A percentile compares a stretch with the other conserved stretches of the same genome.
Conservation (phyloP, 2,113 vertebrate genomes). For the Camelus bactrianus region DNA sequence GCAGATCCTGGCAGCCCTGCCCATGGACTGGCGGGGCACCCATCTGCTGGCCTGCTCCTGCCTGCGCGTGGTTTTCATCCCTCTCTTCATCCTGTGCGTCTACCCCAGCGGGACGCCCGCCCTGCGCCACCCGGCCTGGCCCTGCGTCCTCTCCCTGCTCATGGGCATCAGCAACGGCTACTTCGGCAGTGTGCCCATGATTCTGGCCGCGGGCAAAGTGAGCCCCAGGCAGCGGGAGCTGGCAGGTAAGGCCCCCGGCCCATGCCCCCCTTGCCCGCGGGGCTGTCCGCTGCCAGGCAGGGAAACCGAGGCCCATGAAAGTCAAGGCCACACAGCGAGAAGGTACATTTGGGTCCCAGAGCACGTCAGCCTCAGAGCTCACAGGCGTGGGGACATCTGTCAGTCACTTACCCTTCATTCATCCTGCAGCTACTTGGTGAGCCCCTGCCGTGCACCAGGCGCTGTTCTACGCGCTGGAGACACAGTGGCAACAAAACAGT, state of each 20-base stretch:
- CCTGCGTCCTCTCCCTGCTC: constrained; percentile 97
- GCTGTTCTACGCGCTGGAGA: background rate
- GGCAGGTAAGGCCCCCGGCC: constrained; percentile 89
- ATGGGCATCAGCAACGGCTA: constrained; percentile 99
- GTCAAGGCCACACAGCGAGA: fast-evolving
- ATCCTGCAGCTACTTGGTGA: fast-evolving
- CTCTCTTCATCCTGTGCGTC: constrained; percentile 97
- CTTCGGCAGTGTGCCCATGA: constrained; percentile 98
- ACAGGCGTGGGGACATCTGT: fast-evolving
- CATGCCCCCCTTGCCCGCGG: background rate
- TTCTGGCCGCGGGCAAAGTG: constrained; percentile 96
- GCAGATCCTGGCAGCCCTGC: constrained; percentile 97
- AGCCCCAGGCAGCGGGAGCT: constrained; percentile 96
- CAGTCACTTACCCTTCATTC: fast-evolving
- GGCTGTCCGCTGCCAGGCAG: background rate
- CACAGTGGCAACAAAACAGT: fast-evolving
- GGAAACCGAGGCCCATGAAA: background rate
- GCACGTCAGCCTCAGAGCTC: fast-evolving
- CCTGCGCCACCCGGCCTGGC: constrained; percentile 97
- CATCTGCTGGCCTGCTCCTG: constrained; percentile 96
- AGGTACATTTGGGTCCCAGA: no score
- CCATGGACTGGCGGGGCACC: constrained; percentile 94
- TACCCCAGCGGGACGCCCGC: constrained; percentile 92
- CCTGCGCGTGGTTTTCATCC: constrained; percentile 96
- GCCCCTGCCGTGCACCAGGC: background rate